These are phyloP conservation scores for Anniella stebbinsi DNA, from an alignment of 2,797 vertebrate genomes.

Conservation along the genomic window DNA sequence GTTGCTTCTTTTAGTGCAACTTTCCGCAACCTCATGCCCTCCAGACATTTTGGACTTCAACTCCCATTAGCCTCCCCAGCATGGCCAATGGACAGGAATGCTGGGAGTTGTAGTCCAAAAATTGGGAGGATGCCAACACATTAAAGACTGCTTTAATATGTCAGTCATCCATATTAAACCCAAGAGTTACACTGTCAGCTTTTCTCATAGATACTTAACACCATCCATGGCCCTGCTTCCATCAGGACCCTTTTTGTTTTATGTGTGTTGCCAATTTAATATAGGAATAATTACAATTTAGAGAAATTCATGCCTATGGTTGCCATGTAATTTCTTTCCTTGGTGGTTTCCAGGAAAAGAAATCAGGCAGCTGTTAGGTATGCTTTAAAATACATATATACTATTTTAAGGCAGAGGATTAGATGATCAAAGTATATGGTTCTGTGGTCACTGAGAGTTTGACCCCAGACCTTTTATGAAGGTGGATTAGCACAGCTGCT, in stretches of 20 bases:
- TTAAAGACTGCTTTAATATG: background rate
- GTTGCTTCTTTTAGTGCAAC: background rate
- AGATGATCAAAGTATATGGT: background rate
- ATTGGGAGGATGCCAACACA: background rate
- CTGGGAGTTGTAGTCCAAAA: background rate
- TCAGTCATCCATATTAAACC: background rate
- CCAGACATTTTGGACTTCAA: no score
- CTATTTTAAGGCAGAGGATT: background rate
- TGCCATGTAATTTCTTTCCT: background rate
- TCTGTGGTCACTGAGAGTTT: background rate
- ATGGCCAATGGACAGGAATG: no score
- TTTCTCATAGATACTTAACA: conserved; percentile 6
- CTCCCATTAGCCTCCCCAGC: no score
- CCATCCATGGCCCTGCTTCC: background rate
- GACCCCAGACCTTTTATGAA: background rate
- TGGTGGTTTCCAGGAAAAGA: background rate
- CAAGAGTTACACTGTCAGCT: background rate
- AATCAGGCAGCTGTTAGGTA: background rate
- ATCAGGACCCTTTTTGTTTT: background rate
- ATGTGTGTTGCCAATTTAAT: background rate
- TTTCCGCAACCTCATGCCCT: no score
- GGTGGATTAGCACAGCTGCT: background rate
- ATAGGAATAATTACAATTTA: background rate
- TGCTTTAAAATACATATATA: background rate
- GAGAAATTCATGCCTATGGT: background rate